Base-by-base conservation (phyloP, 1,140 invertebrate genomes). In the Rhopalosiphum padi region DNA sequence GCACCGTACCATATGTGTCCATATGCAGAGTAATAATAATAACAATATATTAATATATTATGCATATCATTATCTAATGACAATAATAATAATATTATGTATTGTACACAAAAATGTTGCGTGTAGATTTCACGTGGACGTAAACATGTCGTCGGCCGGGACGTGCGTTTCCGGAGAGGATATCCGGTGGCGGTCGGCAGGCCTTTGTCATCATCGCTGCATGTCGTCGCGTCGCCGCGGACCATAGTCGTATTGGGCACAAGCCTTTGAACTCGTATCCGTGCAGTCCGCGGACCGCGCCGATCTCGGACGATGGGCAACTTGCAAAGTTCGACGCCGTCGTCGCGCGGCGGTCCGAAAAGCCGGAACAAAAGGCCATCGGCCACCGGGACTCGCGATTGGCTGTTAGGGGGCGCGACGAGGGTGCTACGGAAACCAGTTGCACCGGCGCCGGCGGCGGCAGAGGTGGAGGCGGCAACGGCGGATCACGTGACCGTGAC, bases 361-460 rank as follows among this genome's bases (percentile, higher is more conserved):
- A 86, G 82, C 35, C 91, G 77, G 51, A 93, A 93, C 91, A 93
- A 93, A 93, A 85, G 82, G 77, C 48, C 77, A 37, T 53, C 48
- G 82, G 25, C n/a, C 43, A 35, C 91, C 37, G 91, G 91, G 2
- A 86, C 91, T 3, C 91, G 91, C 48, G 91, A 93, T 86, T 93
- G 91, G 91, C 25, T 93, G 91, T 37, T 86, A 48, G 91, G 91
- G 68, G 68, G 68, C 77, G 91, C 68, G 51, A 35, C 88, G 46
- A 92, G 91, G 91, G 91, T 51, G 91, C 91, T 85, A 43, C 91
- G 91, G 91, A 93, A 93, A 93, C 91, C 91, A 93, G 91, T 93
- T n/a, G 91, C 48, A 25, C 48, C 82, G 43, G 43, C 91, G 77
- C 18, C 91, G 77, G 46, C 43, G 77, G 90, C 15, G 21, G 87